These are phyloP conservation scores for Adelges cooleyi DNA, from an alignment of 1,140 invertebrate species.

Conservation along the genomic window DNA sequence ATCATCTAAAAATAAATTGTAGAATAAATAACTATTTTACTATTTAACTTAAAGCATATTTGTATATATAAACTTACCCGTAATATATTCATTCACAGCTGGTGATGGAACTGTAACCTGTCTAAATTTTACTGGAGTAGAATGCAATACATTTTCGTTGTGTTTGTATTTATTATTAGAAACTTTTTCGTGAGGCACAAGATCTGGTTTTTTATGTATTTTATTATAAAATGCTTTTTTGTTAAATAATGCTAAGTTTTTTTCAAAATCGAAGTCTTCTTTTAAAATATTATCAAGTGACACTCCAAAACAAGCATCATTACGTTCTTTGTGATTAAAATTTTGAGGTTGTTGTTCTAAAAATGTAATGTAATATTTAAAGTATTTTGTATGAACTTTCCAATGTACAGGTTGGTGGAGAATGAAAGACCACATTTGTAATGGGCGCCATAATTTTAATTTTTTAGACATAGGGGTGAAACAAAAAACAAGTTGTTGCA, in stretches of 20 bases:
- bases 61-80: slow-evolving; percentile 41
- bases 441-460: too few species aligned
- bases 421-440: too few species aligned
- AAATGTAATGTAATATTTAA: too few species aligned
- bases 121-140: slow-evolving; percentile 49
- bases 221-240: slow-evolving; percentile 46
- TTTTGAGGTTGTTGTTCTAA: slow-evolving; percentile 40
- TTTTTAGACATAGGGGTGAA: neutral
- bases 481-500: too few species aligned
- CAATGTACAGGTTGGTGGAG: too few species aligned
- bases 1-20: slow-evolving; percentile 49
- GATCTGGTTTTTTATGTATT: slow-evolving; percentile 43
- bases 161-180: slow-evolving; percentile 49
- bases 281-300: slow-evolving; percentile 47
- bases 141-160: slow-evolving; percentile 72
- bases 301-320: slow-evolving; percentile 51
- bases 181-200: slow-evolving; percentile 44
- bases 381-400: too few species aligned
- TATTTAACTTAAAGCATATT: too few species aligned
- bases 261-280: slow-evolving; percentile 87
- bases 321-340: slow-evolving; percentile 39
- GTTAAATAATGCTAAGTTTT: slow-evolving; percentile 80
- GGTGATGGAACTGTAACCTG: slow-evolving; percentile 59
- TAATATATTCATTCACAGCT: slow-evolving; percentile 57
- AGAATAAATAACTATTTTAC: too few species aligned